Evolutionary conservation across 2,113 vertebrate genomes (phyloP).

Genomic region (Antechinus stuartii): DNA sequence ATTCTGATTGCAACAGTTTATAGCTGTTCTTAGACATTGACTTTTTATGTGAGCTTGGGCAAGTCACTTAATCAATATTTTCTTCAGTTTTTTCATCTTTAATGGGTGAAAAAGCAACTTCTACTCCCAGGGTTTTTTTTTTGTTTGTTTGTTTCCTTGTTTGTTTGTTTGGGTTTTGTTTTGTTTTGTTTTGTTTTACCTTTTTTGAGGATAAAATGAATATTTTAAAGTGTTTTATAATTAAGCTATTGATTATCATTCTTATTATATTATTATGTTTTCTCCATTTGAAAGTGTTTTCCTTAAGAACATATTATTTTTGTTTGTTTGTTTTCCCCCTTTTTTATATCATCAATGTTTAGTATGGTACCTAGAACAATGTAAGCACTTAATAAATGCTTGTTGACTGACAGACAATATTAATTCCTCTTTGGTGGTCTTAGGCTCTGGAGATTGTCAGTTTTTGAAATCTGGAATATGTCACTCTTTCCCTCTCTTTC

Average conservation of each 20-base stretch:
- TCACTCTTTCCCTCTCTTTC: not conserved
- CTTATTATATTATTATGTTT: no score
- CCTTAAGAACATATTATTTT: not conserved
- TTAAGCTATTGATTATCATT: no score
- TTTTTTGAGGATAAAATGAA: not conserved
- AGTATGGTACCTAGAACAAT: not conserved
- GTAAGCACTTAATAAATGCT: not conserved
- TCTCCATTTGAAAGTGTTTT: not conserved
- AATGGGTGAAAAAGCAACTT: not conserved
- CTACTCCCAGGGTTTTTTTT: not conserved
- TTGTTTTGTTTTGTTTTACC: no score
- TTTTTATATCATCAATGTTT: not conserved
- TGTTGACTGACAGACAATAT: not conserved
- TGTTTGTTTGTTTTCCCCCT: no score
- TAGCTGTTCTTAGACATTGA: not conserved
- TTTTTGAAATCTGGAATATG: no score
- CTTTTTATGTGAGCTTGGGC: not conserved
- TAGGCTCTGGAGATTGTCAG: not conserved
- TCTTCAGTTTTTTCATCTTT: not conserved
- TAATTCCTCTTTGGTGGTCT: no score
- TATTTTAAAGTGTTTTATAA: not conserved
- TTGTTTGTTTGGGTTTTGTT: no score
- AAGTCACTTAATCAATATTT: not conserved
- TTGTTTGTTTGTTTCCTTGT: no score
- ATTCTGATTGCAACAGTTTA: not conserved